phyloP scores from a whole-genome alignment of 2,888 invertebrate species.

The Dione vanillae region DNA sequence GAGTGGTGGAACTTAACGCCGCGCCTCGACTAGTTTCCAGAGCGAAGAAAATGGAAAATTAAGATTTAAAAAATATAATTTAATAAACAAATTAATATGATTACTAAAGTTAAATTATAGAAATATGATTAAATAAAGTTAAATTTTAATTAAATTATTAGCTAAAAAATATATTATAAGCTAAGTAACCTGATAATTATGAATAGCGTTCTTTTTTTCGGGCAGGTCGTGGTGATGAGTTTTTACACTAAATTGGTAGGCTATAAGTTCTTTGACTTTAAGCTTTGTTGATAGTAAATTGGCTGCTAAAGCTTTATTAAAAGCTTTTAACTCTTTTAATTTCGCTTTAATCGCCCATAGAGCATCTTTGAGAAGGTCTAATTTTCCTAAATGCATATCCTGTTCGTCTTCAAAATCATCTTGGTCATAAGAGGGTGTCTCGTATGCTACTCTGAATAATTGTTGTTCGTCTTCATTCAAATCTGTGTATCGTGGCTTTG shows the following conservation, averaged over 20 bases:
- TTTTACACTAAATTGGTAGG: conserved; percentile 55
- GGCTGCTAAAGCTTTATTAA: conserved; percentile 72
- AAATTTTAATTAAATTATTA: too few relatives aligned
- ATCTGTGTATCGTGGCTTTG: conserved; percentile 65
- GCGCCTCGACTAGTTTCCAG: too few relatives aligned
- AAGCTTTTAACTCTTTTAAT: conserved; percentile 70
- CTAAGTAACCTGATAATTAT: conserved; percentile 61
- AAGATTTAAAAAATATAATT: too few relatives aligned
- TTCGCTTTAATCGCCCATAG: conserved; percentile 75
- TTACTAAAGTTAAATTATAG: too few relatives aligned
- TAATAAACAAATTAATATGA: too few relatives aligned
- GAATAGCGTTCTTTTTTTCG: conserved; percentile 63
- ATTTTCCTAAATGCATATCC: conserved; percentile 61
- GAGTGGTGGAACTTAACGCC: too few relatives aligned
- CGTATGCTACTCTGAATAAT: conserved; percentile 73
- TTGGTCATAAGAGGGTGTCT: conserved; percentile 67
- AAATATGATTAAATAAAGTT: too few relatives aligned
- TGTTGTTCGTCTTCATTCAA: conserved; percentile 72
- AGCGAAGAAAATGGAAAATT: too few relatives aligned
- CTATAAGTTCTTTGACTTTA: conserved; percentile 69
- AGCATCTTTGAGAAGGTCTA: conserved; percentile 73
- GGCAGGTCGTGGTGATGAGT: conserved; percentile 61
- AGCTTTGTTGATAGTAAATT: conserved; percentile 71
- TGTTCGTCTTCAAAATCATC: conserved; percentile 63
- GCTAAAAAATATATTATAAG: background rate